Percentiles rank a stretch among this genome's conserved stretches.
phyloP scores from a whole-genome alignment of 2,113 vertebrate species.

The Silurus glanis region DNA sequence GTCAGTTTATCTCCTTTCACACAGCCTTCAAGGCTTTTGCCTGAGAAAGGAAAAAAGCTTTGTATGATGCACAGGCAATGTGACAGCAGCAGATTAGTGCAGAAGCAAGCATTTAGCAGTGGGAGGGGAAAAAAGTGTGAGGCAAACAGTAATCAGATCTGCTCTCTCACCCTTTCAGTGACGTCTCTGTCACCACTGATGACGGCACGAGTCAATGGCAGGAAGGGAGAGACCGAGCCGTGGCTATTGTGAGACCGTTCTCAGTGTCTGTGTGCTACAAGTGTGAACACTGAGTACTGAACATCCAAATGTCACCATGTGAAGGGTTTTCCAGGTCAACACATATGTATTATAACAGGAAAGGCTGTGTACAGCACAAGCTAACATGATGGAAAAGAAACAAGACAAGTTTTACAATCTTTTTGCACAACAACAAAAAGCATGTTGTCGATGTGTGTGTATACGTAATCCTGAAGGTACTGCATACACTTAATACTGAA shows the following conservation, averaged over 20 bases:
- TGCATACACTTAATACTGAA: not conserved
- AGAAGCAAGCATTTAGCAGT: not conserved
- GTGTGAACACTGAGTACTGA: not conserved
- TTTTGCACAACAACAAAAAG: too few species aligned
- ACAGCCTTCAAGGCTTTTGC: conserved; percentile 1
- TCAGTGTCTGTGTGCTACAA: not conserved
- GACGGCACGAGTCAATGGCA: conserved; percentile 36
- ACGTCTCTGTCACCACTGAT: conserved; percentile 31
- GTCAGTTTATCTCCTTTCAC: conserved; percentile 1
- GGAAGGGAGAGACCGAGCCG: conserved; percentile 41
- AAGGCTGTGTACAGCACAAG: not conserved
- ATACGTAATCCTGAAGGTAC: not conserved
- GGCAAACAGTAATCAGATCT: conserved; percentile 19
- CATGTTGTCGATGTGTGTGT: not conserved
- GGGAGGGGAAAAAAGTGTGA: not conserved
- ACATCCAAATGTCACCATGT: not conserved
- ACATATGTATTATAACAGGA: not conserved
- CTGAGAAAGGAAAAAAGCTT: not conserved
- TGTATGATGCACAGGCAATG: not conserved
- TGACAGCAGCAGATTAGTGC: not conserved
- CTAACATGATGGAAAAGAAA: not conserved
- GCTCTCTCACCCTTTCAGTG: conserved; percentile 24
- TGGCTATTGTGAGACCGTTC: conserved; percentile 18
- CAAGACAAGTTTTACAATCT: not conserved
- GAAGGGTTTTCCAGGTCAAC: not conserved